Evolutionary conservation across 2,113 vertebrate species (phyloP).

Genomic region (Epinephelus fuscoguttatus): DNA sequence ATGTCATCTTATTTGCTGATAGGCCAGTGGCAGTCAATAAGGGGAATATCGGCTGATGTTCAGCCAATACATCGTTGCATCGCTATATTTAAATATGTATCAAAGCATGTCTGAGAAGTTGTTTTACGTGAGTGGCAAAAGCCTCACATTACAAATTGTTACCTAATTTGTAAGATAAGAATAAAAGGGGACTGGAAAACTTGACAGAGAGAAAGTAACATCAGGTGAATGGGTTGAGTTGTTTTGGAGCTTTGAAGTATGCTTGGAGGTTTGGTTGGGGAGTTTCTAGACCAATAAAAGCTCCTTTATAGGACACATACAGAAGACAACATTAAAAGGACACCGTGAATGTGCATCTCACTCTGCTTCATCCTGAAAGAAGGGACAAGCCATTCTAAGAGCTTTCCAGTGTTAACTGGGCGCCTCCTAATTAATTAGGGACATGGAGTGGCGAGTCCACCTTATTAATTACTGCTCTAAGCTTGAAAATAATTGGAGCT

Average conservation of each 20-base stretch:
- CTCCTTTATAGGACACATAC: not conserved
- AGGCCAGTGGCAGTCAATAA: too few species aligned
- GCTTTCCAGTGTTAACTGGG: constrained; percentile 45
- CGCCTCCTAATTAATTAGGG: constrained; percentile 70
- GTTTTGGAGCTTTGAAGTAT: constrained; percentile 15
- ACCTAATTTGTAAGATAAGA: not conserved
- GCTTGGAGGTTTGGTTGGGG: not conserved
- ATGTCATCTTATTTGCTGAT: too few species aligned
- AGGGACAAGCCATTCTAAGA: constrained; percentile 40
- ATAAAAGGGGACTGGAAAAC: not conserved
- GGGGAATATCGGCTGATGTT: too few species aligned
- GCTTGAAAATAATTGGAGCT: constrained; percentile 82
- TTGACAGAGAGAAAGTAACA: not conserved
- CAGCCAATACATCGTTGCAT: too few species aligned
- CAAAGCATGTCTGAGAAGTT: not conserved
- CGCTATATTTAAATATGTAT: too few species aligned
- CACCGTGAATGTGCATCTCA: not conserved
- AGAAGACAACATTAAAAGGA: not conserved
- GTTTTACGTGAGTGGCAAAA: not conserved
- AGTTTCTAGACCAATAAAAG: not conserved
- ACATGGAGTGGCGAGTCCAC: constrained; percentile 52
- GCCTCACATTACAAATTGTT: not conserved
- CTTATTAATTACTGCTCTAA: constrained; percentile 82
- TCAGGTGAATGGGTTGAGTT: not conserved
- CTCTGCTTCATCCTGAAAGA: constrained; percentile 37